Percentiles rank a stretch among this genome's conserved stretches.
Conservation (phyloP, 23 tunicate species). For the Trididemnum miniatum region DNA sequence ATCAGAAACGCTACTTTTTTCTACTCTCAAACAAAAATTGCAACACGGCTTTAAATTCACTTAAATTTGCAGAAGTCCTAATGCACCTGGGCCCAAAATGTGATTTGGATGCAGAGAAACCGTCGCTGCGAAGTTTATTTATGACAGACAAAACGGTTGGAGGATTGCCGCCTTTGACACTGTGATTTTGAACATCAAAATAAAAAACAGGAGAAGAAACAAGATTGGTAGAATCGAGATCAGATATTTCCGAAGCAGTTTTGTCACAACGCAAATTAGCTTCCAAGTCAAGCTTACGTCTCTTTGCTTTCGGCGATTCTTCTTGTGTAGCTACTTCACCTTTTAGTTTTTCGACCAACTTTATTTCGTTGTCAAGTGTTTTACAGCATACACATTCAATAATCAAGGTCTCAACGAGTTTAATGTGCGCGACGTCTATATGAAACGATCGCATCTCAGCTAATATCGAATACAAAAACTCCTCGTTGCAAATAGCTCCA, state of each 20-base stretch:
- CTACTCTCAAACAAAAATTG: conserved; percentile 35
- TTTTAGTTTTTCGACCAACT: neutral
- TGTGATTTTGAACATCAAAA: conserved; percentile 51
- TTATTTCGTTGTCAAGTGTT: conserved; percentile 5
- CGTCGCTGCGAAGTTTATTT: conserved; percentile 32
- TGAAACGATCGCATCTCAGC: neutral
- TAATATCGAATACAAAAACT: conserved; percentile 27
- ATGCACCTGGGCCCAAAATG: conserved; percentile 68
- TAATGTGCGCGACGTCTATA: neutral
- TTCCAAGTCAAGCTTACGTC: conserved; percentile 6
- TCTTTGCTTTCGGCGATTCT: conserved; percentile 21
- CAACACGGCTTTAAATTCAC: conserved; percentile 37
- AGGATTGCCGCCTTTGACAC: conserved; percentile 63
- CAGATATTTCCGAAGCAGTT: too few relatives aligned
- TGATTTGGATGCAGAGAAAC: conserved; percentile 62
- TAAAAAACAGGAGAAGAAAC: conserved; percentile 27
- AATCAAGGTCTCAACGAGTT: conserved; percentile 25
- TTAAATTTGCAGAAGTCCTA: conserved; percentile 69
- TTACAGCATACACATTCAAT: conserved; percentile 62
- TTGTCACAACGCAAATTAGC: too few relatives aligned
- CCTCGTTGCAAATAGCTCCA: conserved; percentile 49
- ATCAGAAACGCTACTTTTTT: too few relatives aligned
- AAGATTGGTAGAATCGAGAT: neutral
- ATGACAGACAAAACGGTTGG: conserved; percentile 41
- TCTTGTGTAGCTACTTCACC: neutral